phyloP scores from a whole-genome alignment of 2,797 vertebrate genomes.

The Psittacula echo region DNA sequence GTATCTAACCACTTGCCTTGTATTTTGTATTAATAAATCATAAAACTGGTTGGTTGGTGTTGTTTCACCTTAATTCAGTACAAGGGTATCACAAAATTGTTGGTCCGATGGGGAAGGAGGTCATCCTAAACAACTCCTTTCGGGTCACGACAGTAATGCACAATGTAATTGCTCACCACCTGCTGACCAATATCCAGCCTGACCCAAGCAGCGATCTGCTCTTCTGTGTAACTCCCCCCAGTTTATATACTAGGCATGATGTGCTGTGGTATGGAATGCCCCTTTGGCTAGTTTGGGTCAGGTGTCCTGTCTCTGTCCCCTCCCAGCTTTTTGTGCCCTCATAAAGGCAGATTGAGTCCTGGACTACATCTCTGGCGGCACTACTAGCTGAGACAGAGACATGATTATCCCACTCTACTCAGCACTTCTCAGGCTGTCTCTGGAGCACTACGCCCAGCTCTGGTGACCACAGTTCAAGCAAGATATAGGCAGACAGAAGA shows the following conservation, averaged over 20 bases:
- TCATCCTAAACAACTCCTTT: background rate
- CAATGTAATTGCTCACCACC: background rate
- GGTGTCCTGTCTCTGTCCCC: background rate
- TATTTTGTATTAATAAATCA: background rate
- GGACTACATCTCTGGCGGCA: accelerated
- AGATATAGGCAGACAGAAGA: background rate
- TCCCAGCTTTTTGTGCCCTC: background rate
- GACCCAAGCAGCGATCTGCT: background rate
- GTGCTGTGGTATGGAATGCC: background rate
- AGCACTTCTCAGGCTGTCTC: accelerated
- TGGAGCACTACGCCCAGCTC: background rate
- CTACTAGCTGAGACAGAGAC: background rate
- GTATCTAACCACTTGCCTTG: background rate
- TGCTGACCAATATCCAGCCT: background rate
- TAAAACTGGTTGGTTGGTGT: background rate
- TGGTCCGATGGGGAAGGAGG: background rate
- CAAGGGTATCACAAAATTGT: background rate
- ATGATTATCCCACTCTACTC: background rate
- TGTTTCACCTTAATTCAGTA: background rate
- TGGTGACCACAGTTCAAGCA: background rate
- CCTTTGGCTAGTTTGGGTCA: background rate
- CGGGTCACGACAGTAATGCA: background rate
- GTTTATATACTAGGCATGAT: background rate
- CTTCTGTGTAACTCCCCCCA: background rate
- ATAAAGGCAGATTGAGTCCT: background rate